These are phyloP conservation scores for Sylvilagus floridanus DNA, from an alignment of 2,797 vertebrate species.

Conservation along the genomic window DNA sequence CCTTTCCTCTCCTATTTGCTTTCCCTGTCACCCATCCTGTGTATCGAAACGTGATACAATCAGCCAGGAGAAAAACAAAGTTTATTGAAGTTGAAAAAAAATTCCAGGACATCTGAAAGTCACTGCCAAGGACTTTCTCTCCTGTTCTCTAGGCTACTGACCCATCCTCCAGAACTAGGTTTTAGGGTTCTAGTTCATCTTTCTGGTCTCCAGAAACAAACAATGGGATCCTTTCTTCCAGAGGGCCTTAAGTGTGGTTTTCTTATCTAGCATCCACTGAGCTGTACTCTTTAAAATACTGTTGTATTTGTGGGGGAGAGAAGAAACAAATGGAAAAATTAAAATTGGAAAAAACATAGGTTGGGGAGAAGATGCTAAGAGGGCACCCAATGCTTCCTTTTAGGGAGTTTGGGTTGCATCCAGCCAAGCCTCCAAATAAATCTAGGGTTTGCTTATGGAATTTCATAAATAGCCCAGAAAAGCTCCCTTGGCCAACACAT, in stretches of 20 bases:
- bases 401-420: not conserved
- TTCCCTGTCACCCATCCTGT: not conserved
- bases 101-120: not conserved
- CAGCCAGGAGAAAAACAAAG: conserved; percentile 22
- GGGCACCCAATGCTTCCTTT: conserved; percentile 6
- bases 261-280: not conserved
- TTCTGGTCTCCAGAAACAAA: conserved; percentile 46
- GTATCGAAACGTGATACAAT: not conserved
- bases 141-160: conserved; percentile 28
- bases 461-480: conserved; percentile 10
- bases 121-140: conserved; percentile 10
- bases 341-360: conserved; percentile 17
- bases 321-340: not conserved
- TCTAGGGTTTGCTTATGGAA: not conserved
- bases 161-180: not conserved
- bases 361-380: not conserved
- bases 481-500: not conserved
- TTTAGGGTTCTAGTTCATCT: not conserved
- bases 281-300: not conserved
- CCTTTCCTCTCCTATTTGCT: not conserved
- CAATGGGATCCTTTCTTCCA: not conserved
- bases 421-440: conserved; percentile 9
- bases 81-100: not conserved
- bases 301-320: not conserved
- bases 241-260: not conserved